These are phyloP conservation scores for Diorhabda elongata DNA, from an alignment of 1,140 invertebrate species.

Conservation along the genomic window DNA sequence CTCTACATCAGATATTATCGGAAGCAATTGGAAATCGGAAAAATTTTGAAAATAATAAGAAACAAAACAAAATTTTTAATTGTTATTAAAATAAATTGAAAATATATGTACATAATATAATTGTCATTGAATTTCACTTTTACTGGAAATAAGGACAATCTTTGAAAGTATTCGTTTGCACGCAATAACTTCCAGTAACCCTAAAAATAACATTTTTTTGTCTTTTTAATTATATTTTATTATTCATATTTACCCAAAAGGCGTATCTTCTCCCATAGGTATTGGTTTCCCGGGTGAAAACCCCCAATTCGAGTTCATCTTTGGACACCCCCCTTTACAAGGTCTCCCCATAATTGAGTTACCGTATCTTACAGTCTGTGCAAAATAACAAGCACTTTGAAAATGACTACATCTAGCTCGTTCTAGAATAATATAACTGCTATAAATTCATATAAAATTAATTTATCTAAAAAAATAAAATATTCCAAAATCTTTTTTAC, in stretches of 20 bases:
- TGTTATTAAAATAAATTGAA: too few relatives aligned
- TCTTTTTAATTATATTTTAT: background rate
- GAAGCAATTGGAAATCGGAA: too few relatives aligned
- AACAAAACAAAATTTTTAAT: too few relatives aligned
- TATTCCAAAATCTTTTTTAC: too few relatives aligned
- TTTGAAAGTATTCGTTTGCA: conserved; percentile 54
- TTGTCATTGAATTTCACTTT: background rate
- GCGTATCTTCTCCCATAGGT: conserved; percentile 58
- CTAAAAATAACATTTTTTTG: conserved; percentile 26
- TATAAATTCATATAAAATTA: too few relatives aligned
- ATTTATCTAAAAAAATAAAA: too few relatives aligned
- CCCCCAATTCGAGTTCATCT: conserved; percentile 49
- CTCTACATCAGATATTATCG: too few relatives aligned
- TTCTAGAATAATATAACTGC: conserved; percentile 43
- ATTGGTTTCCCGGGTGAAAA: conserved; percentile 46
- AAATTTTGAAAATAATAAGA: too few relatives aligned
- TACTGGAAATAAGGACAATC: conserved; percentile 55
- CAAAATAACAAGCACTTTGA: conserved; percentile 63
- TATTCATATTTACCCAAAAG: conserved; percentile 39
- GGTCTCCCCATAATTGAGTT: conserved; percentile 55
- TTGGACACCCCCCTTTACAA: conserved; percentile 56
- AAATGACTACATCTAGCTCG: conserved; percentile 62
- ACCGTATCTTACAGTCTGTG: conserved; percentile 53
- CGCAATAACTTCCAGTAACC: conserved; percentile 58
- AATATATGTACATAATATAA: too few relatives aligned